Evolutionary conservation across 1,140 invertebrate genomes (phyloP), one percentile per base, ranked within the genome.

Genomic region (Leptinotarsa defecta): DNA sequence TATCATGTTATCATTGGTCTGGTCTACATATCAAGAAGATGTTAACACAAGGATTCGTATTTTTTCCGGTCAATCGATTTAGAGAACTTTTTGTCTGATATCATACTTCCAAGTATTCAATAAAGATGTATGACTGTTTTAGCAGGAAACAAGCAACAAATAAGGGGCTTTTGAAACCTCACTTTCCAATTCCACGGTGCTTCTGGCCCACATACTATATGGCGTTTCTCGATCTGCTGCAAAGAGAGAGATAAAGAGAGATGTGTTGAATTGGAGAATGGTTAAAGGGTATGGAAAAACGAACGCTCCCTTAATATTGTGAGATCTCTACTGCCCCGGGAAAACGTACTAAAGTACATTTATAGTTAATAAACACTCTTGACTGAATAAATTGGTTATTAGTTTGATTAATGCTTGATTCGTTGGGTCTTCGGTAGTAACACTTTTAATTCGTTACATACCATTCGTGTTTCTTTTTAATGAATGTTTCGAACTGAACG

Each of bases 351-450:
- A 65, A 65, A 65, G 15, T 13, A 24, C 64, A 2, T 65, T 65
- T 65, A 65, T 65, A 24, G 64, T 65, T 65, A 24, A 20, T 65
- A 65, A 65, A 65, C 22, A 65, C 64, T 65, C 64, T n/a, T n/a
- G 64, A 34, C n/a, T 15, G 27, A 24, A 65, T 27, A 65, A 65
- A 65, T 65, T 65, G 27, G 63, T 65, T 65, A 65, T 65, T 65
- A 65, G 22, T 65, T 65, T 65, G 64, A 65, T 65, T 13, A 65
- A 65, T 65, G 64, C 19, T 65, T n/a, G 27, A 65, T 65, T 65
- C 64, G 64, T 24, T 34, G 13, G n/a, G 11, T 65, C 20, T 65
- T 65, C 20, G 64, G 64, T 34, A 24, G 64, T 65, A 65, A 24
- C 20, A 22, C 17, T 65, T 65, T n/a, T 8, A 20, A n/a, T 69